Base-by-base conservation (phyloP, 2,888 invertebrate species). In the Baronia brevicornis region DNA sequence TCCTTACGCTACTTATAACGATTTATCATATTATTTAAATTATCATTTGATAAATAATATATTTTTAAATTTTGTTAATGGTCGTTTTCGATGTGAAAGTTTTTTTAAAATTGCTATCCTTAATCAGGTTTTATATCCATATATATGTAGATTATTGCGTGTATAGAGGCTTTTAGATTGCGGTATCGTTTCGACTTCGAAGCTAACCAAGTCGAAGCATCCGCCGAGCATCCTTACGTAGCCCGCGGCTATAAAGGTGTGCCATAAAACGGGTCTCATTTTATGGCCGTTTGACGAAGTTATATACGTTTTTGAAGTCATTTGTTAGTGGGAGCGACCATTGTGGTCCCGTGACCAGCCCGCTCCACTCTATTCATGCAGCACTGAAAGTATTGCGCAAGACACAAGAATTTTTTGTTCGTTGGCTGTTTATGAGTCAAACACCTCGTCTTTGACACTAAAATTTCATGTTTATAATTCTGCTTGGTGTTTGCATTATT, bases 201-300 rank as follows among this genome's bases (percentile, higher is more conserved):
- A 46, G 51, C 63, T 54, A 54, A 54, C 38, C 40, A 42, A 43
- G 50, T 43, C 55, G 54, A 51, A 61, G 68, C 61, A 64, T 66
- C 67, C 69, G 59, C 55, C 60, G 68, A 61, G 60, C 72, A 67
- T 69, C 71, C 65, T 66, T 65, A 67, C 66, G 67, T 61, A 69
- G 69, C 77, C 60, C 48, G 65, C 62, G 69, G 79, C 71, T 70
- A 69, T 78, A 78, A 77, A 80, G 71, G 71, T 72, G 74, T 64
- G 65, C 72, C 73, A 71, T 80, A 78, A 80, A 80, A 78, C 80
- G 70, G 67, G 68, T 70, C 73, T 62, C 69, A 65, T 68, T 80
- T 82, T 82, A 80, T 68, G 74, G 77, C 73, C 79, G 69, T 79
- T 80, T 80, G 80, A 78, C 80, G 72, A 73, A 75, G 75, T 74